Evolutionary conservation across 2,888 invertebrate species (phyloP), one percentile per base, ranked within the genome.

Genomic region (Nemurella pictetii): DNA sequence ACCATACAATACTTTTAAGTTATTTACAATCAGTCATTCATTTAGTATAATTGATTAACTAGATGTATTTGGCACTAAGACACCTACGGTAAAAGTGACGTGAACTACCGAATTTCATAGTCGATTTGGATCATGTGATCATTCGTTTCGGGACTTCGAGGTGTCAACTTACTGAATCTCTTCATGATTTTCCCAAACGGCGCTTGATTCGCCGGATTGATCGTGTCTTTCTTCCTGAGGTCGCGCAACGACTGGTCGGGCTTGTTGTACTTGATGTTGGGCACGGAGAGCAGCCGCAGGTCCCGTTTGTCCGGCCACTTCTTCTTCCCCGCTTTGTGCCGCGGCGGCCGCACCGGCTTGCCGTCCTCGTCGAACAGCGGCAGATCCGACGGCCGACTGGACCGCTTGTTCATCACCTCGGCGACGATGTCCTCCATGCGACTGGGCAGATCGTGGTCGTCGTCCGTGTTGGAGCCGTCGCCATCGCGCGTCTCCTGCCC

Each of bases 131-230:
- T n/a, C n/a, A n/a, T n/a, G 20, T 20, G 55, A 55, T 12, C 1
- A 3, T 55, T 55, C 12, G 20, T 2, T 55, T 55, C 12, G 55
- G 55, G 55, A 20, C 55, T 55, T 55, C n/a, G n/a, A n/a, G n/a
- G n/a, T n/a, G 20, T 55, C 55, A 93, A 96, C 96, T 96, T 96
- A 96, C 96, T 96, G 94, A 96, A 95, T 93, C 96, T 94, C 90
- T 96, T 93, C 92, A 95, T 95, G 88, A 96, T 92, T 92, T 93
- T 94, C 90, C 95, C 94, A 92, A 95, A 94, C 85, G 92, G 90
- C 88, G 92, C 89, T 29, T 88, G 88, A 89, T 85, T 90, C 81
- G 88, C 85, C 86, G 91, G 88, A 87, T 89, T 88, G 88, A 91
- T 91, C 28, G 55, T 4, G 87, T 91, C 92, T 89, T 91, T 91